Percentiles rank a stretch among this genome's conserved stretches.
phyloP scores from a whole-genome alignment of 2,797 vertebrate genomes.

The Glossophaga mutica region DNA sequence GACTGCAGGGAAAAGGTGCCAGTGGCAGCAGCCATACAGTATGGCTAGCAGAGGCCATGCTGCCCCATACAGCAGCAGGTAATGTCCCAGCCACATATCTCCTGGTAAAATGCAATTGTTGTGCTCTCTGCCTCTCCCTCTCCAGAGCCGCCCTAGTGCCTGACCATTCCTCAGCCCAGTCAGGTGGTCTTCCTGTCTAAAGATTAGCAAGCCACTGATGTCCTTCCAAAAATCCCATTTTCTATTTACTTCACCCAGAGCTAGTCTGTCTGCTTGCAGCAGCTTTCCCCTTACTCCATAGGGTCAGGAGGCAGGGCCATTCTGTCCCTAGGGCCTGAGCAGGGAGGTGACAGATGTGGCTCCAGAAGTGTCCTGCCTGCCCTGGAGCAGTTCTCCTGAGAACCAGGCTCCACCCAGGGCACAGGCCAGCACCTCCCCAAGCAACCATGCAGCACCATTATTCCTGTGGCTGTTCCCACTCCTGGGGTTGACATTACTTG shows the following conservation, averaged over 20 bases:
- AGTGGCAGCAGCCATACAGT: rapidly evolving
- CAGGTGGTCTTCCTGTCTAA: not conserved
- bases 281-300: not conserved
- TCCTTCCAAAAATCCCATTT: not conserved
- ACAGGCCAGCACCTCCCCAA: not conserved
- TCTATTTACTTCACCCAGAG: not conserved
- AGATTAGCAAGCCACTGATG: not conserved
- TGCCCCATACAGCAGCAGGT: rapidly evolving
- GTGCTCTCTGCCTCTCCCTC: not conserved
- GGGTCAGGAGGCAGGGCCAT: not conserved
- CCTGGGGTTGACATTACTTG: not conserved
- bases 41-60: not conserved
- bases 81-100: rapidly evolving
- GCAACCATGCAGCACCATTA: not conserved
- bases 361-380: not conserved
- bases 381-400: not conserved
- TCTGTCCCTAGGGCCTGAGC: not conserved
- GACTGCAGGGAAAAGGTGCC: not conserved
- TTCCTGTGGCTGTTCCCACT: not conserved
- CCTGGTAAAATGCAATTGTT: not conserved
- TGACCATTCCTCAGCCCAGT: too few species aligned
- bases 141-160: not conserved
- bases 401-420: not conserved
- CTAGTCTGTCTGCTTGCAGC: not conserved
- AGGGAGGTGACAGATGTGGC: not conserved